A percentile compares a stretch with the other conserved stretches of the same genome.
Evolutionary conservation across 1,140 invertebrate species (phyloP).

Genomic region (Bombus consobrinus): DNA sequence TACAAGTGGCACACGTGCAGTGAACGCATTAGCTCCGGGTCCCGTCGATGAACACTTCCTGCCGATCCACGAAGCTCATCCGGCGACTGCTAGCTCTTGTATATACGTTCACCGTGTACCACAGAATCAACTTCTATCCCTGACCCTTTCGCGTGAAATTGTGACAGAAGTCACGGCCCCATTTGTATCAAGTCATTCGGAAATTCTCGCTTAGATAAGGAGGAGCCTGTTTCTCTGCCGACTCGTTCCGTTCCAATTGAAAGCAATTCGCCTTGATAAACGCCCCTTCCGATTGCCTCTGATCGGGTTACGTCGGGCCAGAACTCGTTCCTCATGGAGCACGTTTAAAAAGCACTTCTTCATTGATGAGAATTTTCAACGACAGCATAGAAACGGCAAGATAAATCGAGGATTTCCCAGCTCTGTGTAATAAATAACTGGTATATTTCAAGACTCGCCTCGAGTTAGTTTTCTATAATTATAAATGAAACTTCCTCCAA

Average conservation of each 20-base stretch:
- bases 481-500: not conserved
- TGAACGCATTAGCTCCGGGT: slow-evolving; percentile 54
- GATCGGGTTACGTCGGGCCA: slow-evolving; percentile 32
- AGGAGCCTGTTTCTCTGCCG: slow-evolving; percentile 34
- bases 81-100: not conserved
- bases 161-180: slow-evolving; percentile 35
- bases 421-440: not conserved
- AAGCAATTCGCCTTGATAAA: slow-evolving; percentile 50
- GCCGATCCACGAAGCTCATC: slow-evolving; percentile 43
- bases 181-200: slow-evolving; percentile 49
- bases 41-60: slow-evolving; percentile 60
- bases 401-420: not conserved
- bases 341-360: slow-evolving; percentile 9
- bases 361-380: slow-evolving; percentile 4
- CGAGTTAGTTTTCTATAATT: not conserved
- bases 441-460: not conserved
- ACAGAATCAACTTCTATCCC: not conserved
- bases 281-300: slow-evolving; percentile 43
- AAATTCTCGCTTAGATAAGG: slow-evolving; percentile 48
- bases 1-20: slow-evolving; percentile 34
- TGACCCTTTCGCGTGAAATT: not conserved
- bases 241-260: slow-evolving; percentile 39
- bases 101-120: not conserved
- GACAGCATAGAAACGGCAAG: not conserved
- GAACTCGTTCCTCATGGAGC: not conserved